Base-by-base conservation (phyloP, 2,888 invertebrate genomes). In the Athetis lepigone region DNA sequence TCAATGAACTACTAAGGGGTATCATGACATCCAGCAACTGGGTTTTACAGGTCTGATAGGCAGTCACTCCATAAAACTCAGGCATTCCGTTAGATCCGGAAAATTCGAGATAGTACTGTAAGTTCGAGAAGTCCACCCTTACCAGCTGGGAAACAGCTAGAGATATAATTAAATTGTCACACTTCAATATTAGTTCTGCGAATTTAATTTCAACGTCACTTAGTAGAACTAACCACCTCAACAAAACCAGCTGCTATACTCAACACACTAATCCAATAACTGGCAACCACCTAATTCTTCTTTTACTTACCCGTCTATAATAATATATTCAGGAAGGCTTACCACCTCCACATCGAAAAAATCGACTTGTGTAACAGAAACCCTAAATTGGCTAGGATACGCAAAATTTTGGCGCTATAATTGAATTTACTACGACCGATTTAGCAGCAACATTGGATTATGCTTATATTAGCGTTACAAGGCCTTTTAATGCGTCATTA, bases 401-500 rank as follows among this genome's bases (percentile, higher is more conserved):
- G 75, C 63, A 47, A 66, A 55, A 79, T 71, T 61, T 63, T 27
- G 61, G 52, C 43, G 25, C 45, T 58, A 4, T 77, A 77, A 77
- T 78, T 77, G 19, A 69, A 78, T 78, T 78, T 71, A 40, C 33
- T 51, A 18, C 52, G 43, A 72, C 62, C 59, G 49, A 66, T 61
- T 61, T 60, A 57, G 58, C 50, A 18, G 21, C 16, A 62, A 62
- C 59, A 56, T 47, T 2, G 74, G 78, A 70, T 78, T 70, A 64
- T 58, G 66, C 50, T 40, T 58, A 52, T 45, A 46, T 55, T 65
- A 43, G 23, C 49, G 57, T 36, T 59, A 37, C 43, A 52, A 58
- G 19, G 54, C 19, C 56, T 56, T n/a, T 57, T 54, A 37, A 47
- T 40, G 36, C 55, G 45, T 46, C 29, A 52, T 52, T 61, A 42